These are phyloP conservation scores for Rhabdomys pumilio DNA, from an alignment of 2,797 vertebrate species.

Conservation along the genomic window DNA sequence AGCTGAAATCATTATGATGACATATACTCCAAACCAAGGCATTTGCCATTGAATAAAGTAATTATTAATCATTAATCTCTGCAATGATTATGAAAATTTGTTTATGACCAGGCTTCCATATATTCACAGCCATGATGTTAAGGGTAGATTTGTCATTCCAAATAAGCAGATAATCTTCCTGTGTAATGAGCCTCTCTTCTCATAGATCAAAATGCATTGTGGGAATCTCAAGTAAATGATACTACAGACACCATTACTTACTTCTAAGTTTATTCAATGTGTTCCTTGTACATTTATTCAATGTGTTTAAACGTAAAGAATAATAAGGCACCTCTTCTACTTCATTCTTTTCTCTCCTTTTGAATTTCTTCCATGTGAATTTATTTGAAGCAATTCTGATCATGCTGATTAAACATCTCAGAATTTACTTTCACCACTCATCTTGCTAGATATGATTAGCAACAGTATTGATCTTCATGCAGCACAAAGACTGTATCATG, in stretches of 20 bases:
- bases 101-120: conserved; percentile 65
- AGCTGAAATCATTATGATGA: conserved; percentile 61
- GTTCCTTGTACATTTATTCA: conserved; percentile 60
- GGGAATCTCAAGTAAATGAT: conserved; percentile 70
- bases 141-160: conserved; percentile 77
- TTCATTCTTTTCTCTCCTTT: conserved; percentile 39
- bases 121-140: conserved; percentile 69
- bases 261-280: conserved; percentile 58
- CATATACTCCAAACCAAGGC: conserved; percentile 56
- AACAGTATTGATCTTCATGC: neutral
- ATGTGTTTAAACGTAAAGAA: conserved; percentile 60
- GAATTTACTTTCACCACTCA: neutral
- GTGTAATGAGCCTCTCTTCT: conserved; percentile 79
- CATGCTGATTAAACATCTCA: neutral
- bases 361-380: conserved; percentile 34
- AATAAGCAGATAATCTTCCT: conserved; percentile 74
- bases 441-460: neutral
- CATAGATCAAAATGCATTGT: conserved; percentile 76
- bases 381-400: conserved; percentile 64
- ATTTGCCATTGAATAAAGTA: conserved; percentile 79
- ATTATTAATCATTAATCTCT: conserved; percentile 80
- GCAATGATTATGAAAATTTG: conserved; percentile 72
- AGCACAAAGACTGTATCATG: neutral
- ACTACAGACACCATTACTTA: conserved; percentile 65
- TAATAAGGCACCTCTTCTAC: conserved; percentile 2